Base-by-base conservation (phyloP, 1,140 invertebrate genomes). In the Leptopilina clavipes region DNA sequence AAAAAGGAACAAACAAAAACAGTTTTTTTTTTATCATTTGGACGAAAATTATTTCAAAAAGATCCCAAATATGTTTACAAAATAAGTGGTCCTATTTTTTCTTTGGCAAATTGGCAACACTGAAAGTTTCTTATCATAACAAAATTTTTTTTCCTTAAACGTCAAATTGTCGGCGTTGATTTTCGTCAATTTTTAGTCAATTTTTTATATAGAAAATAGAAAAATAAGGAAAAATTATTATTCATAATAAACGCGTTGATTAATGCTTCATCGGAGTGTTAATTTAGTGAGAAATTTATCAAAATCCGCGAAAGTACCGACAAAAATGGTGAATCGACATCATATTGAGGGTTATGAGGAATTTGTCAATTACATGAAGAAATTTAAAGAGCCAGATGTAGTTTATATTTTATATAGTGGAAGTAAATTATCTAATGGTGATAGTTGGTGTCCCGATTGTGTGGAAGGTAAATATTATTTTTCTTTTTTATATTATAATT, bases 371-470 rank as follows among this genome's bases (percentile, higher is more conserved):
- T 92, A 92, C 77, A 91, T 93, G 74, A 84, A 91, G 78, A 85
- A 90, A 25, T 88, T 93, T 5, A 89, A 91, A 74, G 76, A 75
- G 1, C 81, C 84, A 48, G 72, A 88, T 5, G 83, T 91, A 1
- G 90, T 94, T 40, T 90, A 93, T 82, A 90, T 95, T 14, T 91
- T 94, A 19, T 95, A 93, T 81, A 93, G 91, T 79, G 95, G 95
- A 40, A 91, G 92, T 17, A 95, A 94, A 85, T 83, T 92, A 45
- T 86, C 91, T n/a, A 89, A 91, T 81, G 94, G 94, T 7, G 81
- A 91, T 70, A 95, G 93, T 84, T 96, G 95, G 95, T 95, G 95
- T 82, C 91, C 93, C 1, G 95, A 96, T 85, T 96, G 95, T 85
- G 93, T 94, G 25, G 91, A 91, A 91, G 94, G 93, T 94, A 89